Evolutionary conservation across 2,113 vertebrate species (phyloP), one percentile per base, ranked within the genome.

Genomic region (Otus sunia): DNA sequence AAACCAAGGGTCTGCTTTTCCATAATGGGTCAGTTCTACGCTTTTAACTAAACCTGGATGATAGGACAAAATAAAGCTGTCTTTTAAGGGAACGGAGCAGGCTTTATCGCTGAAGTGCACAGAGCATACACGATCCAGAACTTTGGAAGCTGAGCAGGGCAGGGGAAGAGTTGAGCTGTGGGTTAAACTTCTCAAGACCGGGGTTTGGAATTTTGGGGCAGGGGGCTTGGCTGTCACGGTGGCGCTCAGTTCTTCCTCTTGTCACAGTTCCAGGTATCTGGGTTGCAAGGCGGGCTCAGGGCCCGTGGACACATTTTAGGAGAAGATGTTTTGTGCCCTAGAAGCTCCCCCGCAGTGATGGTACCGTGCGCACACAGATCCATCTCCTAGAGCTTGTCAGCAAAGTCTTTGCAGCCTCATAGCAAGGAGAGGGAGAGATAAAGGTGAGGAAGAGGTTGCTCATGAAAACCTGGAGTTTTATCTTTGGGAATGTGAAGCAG

Each of bases 361-460:
- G 47, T 10, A 3, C 69, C 9, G 3, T 12, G 45, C 0, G 0
- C 0, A 0, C 6, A n/a, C 13, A 4, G 17, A 2, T 3, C 0
- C 0, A 9, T 22, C 26, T 52, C 16, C 1, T 4, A 6, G 55
- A 81, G 50, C 23, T 45, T 21, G 1, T 18, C 12, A 18, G 10
- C 8, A 2, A 52, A 53, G n/a, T 15, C 32, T 32, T 14, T 5
- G 8, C 52, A 22, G 22, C 23, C 12, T 60, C 10, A 2, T 3
- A 6, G 20, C 14, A 72, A 56, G 34, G 10, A 21, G 29, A 9
- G 6, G 4, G 5, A 6, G 36, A 2, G 7, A 15, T 69, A 30
- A 15, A 53, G 36, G 39, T 27, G 5, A 7, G 23, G 50, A 62
- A 21, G 22, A 49, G 22, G 1, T 37, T 64, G 32, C 10, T 62